These are phyloP conservation scores for Chymomyza amoena DNA, from an alignment of 2,888 invertebrate species.

Conservation along the genomic window DNA sequence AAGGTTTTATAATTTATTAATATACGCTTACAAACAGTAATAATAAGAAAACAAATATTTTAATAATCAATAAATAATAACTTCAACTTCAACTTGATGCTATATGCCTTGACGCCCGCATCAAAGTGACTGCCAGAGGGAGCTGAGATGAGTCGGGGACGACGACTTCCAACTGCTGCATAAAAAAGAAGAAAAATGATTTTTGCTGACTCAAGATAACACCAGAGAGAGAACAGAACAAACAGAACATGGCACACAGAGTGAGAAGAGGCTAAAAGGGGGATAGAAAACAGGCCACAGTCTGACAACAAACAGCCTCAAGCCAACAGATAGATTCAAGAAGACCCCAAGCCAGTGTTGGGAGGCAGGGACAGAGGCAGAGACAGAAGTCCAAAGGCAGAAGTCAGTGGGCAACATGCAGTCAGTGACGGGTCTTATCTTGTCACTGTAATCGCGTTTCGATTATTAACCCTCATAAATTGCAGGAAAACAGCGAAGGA, in stretches of 20 bases:
- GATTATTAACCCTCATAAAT: conserved; percentile 68
- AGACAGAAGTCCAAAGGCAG: not conserved
- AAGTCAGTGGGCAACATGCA: conserved; percentile 32
- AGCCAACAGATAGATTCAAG: not conserved
- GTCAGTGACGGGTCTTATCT: conserved; percentile 43
- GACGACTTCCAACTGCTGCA: conserved; percentile 52
- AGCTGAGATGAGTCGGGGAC: too few relatives aligned
- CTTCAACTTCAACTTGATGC: conserved; percentile 6
- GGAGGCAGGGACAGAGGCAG: conserved; percentile 5
- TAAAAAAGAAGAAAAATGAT: conserved; percentile 21
- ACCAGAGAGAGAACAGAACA: conserved; percentile 6
- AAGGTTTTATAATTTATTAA: conserved; percentile 43
- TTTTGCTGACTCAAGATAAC: conserved; percentile 64
- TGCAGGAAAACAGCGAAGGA: conserved; percentile 9
- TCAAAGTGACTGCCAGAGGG: not conserved
- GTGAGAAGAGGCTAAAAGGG: not conserved
- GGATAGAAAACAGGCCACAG: not conserved
- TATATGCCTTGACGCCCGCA: not conserved
- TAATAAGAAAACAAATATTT: conserved; percentile 28
- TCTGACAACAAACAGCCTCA: not conserved
- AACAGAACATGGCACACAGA: not conserved
- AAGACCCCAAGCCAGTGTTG: not conserved
- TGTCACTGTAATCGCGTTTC: conserved; percentile 62
- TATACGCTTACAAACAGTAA: conserved; percentile 32
- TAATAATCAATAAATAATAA: conserved; percentile 42